Evolutionary conservation across 2,797 vertebrate species (phyloP).

Genomic region (Champsocephalus esox): DNA sequence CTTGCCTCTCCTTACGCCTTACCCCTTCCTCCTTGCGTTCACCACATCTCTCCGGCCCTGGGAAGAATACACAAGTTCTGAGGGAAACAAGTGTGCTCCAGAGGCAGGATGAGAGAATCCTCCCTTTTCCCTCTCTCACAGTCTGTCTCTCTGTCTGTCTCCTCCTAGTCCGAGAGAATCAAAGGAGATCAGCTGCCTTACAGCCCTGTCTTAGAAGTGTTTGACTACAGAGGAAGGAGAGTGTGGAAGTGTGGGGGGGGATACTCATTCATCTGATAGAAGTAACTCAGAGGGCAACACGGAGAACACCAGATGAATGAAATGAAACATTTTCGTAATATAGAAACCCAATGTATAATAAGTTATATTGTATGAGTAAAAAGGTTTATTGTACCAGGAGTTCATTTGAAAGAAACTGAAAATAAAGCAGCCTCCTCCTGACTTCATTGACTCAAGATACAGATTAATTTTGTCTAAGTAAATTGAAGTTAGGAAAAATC

Average conservation of each 20-base stretch:
- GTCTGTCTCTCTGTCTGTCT: conserved; percentile 43
- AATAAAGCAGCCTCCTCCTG: background rate
- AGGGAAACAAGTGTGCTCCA: conserved; percentile 60
- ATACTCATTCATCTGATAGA: conserved; percentile 53
- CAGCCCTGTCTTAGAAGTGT: conserved; percentile 71
- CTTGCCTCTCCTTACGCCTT: conserved; percentile 51
- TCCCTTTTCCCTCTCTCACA: conserved; percentile 39
- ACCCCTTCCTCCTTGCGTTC: conserved; percentile 5
- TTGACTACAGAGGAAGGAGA: conserved; percentile 69
- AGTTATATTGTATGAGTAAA: background rate
- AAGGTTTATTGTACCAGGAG: background rate
- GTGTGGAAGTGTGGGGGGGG: conserved; percentile 27
- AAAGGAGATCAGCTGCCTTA: conserved; percentile 72
- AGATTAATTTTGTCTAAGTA: background rate
- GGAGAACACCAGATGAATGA: conserved; percentile 40
- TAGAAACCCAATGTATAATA: conserved; percentile 1
- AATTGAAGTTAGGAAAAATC: conserved; percentile 8
- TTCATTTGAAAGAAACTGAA: background rate
- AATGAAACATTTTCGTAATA: conserved; percentile 24
- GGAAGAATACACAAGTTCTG: conserved; percentile 73
- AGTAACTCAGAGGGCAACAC: conserved; percentile 69
- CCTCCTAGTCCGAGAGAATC: conserved; percentile 69
- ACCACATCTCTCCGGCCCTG: conserved; percentile 48
- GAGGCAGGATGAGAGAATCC: conserved; percentile 58
- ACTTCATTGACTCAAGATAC: background rate